These are phyloP conservation scores for Gastrophryne carolinensis DNA, from an alignment of 2,797 vertebrate genomes.

Conservation along the genomic window DNA sequence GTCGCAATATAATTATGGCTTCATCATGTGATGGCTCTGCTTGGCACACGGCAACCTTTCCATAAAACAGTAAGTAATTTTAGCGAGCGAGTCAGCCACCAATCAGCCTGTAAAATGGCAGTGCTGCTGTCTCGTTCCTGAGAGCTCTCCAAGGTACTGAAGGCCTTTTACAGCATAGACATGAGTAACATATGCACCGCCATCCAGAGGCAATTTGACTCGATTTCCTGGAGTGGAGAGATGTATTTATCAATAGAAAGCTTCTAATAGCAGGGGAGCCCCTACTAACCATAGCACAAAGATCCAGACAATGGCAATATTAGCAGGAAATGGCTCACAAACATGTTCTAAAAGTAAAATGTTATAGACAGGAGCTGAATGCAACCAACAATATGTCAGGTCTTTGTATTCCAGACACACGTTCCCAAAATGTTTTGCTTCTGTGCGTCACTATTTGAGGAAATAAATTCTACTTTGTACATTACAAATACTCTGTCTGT, in stretches of 20 bases:
- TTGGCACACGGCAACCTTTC: background rate
- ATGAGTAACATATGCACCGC: slow-evolving; percentile 3
- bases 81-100: background rate
- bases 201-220: background rate
- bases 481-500: background rate
- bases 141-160: slow-evolving; percentile 28
- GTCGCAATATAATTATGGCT: background rate
- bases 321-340: background rate
- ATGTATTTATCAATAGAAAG: slow-evolving; percentile 3
- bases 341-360: background rate
- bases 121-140: background rate
- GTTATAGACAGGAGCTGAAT: background rate
- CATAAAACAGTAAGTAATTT: background rate
- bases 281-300: background rate
- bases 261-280: background rate
- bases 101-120: background rate
- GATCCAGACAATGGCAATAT: background rate
- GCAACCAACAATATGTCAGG: background rate
- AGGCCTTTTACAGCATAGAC: background rate
- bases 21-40: background rate
- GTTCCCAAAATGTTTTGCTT: background rate
- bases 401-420: background rate
- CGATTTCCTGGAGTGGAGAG: background rate
- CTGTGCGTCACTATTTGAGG: background rate
- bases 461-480: background rate